Evolutionary conservation across 2,113 vertebrate species (phyloP).

Genomic region (Malaclemys terrapin): DNA sequence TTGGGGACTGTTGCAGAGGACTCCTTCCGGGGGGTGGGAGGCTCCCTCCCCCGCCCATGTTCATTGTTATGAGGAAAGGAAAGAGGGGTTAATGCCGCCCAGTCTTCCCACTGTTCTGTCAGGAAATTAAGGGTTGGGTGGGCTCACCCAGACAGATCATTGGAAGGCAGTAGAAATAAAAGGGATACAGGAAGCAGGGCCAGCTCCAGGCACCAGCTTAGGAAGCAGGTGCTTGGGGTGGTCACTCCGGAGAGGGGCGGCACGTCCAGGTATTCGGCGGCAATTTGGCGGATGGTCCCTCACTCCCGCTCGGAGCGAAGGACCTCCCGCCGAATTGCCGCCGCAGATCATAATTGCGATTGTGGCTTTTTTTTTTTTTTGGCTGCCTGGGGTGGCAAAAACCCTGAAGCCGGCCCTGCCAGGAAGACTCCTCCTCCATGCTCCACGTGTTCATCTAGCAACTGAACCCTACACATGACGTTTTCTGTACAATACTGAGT

Average conservation of each 20-base stretch:
- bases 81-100: not conserved
- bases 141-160: not conserved
- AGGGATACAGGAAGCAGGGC: not conserved
- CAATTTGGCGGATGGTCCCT: no score
- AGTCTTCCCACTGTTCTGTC: accelerated
- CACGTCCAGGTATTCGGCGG: no score
- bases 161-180: not conserved
- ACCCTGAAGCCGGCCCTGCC: no score
- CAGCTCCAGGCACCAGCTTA: no score
- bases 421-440: not conserved
- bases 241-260: no score
- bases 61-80: not conserved
- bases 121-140: not conserved
- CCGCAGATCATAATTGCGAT: no score
- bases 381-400: no score
- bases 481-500: not conserved
- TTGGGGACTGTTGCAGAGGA: not conserved
- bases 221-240: no score
- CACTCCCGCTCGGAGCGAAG: no score
- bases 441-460: not conserved
- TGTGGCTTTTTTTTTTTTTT: no score
- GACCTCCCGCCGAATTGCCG: no score
- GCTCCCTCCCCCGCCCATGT: not conserved
- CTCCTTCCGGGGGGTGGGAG: accelerated
- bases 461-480: not conserved